phyloP scores from a whole-genome alignment of 2,797 vertebrate species.

The Parauchenoglanis punctatus region DNA sequence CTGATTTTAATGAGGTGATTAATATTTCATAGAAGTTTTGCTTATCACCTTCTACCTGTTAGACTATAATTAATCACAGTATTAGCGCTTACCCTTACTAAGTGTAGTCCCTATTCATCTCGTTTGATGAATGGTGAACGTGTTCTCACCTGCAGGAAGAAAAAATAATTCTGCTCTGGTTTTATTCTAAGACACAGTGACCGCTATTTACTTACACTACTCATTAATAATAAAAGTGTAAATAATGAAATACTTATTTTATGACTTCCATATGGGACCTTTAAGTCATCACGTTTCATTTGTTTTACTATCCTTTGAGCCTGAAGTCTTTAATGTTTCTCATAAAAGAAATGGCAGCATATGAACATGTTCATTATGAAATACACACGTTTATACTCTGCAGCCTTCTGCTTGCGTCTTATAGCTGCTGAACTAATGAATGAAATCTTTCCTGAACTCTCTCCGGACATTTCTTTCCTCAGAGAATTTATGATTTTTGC shows the following conservation, averaged over 20 bases:
- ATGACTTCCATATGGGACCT: background rate
- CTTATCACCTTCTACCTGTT: conserved; percentile 72
- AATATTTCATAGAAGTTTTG: conserved; percentile 73
- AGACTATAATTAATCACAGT: conserved; percentile 46
- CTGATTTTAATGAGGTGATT: conserved; percentile 67
- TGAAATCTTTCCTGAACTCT: background rate
- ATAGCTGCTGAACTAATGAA: no score
- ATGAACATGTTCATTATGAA: background rate
- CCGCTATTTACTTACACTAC: background rate
- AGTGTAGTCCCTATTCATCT: conserved; percentile 30
- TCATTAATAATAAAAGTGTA: conserved; percentile 3
- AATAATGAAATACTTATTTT: background rate
- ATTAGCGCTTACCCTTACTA: conserved; percentile 21
- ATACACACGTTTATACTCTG: background rate
- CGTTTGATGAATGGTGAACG: conserved; percentile 18
- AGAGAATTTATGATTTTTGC: background rate
- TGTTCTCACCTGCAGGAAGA: conserved; percentile 15
- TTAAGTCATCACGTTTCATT: background rate
- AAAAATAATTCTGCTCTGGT: background rate
- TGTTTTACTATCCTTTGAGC: background rate
- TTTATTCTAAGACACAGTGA: background rate
- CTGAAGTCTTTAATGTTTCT: background rate
- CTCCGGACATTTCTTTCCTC: background rate
- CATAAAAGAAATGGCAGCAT: background rate
- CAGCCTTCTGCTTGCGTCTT: background rate